phyloP scores from a whole-genome alignment of 2,113 vertebrate genomes.

The Barnardius zonarius region DNA sequence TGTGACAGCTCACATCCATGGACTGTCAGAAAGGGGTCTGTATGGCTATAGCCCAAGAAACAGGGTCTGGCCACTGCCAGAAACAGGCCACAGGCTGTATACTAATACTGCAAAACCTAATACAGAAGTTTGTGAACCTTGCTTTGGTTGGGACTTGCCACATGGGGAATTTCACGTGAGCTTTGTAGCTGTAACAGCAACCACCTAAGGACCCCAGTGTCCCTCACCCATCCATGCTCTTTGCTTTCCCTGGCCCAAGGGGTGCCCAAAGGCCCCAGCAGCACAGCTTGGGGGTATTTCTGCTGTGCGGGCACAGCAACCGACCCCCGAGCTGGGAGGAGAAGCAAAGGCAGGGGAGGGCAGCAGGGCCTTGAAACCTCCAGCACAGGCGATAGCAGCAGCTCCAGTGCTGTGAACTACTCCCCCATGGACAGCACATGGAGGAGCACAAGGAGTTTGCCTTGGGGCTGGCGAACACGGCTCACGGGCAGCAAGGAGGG shows the following conservation, averaged over 20 bases:
- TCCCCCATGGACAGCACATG: neutral
- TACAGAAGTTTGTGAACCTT: neutral
- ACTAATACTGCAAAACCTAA: neutral
- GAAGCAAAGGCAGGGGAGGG: neutral
- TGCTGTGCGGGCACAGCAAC: neutral
- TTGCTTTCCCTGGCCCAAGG: neutral
- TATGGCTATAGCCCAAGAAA: neutral
- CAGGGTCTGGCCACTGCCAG: neutral
- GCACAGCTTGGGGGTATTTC: neutral
- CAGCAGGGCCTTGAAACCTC: neutral
- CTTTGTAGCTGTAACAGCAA: neutral
- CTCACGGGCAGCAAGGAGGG: neutral
- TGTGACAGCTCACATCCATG: neutral
- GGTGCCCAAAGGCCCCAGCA: neutral
- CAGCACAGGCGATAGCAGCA: neutral
- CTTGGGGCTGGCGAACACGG: neutral
- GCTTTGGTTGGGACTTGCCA: neutral
- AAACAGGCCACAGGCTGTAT: neutral
- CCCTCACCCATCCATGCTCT: fast-evolving
- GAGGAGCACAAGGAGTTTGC: neutral
- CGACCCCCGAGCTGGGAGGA: neutral
- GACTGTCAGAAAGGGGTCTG: neutral
- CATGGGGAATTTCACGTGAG: fast-evolving
- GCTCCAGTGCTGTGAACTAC: fast-evolving
- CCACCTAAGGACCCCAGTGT: fast-evolving